Percentiles rank a stretch among this genome's conserved stretches.
These are phyloP conservation scores for Drosophila novamexicana DNA, from an alignment of 1,140 invertebrate species.

Conservation along the genomic window DNA sequence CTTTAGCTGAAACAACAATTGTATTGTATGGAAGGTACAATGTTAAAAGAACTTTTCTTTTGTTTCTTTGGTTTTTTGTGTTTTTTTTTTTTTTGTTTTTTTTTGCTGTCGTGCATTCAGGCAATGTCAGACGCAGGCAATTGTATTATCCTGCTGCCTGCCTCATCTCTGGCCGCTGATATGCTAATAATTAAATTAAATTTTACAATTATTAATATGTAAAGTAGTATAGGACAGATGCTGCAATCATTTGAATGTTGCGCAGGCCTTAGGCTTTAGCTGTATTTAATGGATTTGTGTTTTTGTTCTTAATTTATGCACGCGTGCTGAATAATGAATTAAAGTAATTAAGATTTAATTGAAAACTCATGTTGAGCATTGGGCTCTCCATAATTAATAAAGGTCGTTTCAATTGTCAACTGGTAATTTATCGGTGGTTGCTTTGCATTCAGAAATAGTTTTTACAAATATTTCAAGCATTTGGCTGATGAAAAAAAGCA, in stretches of 20 bases:
- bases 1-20: constrained; percentile 42
- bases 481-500: constrained; percentile 4
- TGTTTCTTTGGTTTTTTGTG: constrained; percentile 2
- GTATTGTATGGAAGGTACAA: constrained; percentile 44
- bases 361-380: constrained; percentile 49
- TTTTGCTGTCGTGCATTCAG: constrained; percentile 8
- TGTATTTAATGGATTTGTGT: neutral
- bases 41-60: constrained; percentile 37
- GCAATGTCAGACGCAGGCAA: constrained; percentile 20
- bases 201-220: constrained; percentile 14
- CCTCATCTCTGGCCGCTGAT: constrained; percentile 20
- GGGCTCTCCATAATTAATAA: constrained; percentile 47
- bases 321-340: constrained; percentile 27
- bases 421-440: constrained; percentile 75
- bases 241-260: neutral
- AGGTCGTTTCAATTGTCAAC: constrained; percentile 53
- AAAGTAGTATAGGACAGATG: neutral
- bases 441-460: constrained; percentile 33
- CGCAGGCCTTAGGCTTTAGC: neutral
- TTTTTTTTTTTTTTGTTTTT: constrained; percentile 3
- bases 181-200: constrained; percentile 36
- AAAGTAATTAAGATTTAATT: constrained; percentile 52
- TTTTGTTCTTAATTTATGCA: constrained; percentile 12
- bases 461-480: constrained; percentile 7
- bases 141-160: neutral